Conservation (phyloP, 2,797 vertebrate species). For the Micropoecilia bifurca region DNA sequence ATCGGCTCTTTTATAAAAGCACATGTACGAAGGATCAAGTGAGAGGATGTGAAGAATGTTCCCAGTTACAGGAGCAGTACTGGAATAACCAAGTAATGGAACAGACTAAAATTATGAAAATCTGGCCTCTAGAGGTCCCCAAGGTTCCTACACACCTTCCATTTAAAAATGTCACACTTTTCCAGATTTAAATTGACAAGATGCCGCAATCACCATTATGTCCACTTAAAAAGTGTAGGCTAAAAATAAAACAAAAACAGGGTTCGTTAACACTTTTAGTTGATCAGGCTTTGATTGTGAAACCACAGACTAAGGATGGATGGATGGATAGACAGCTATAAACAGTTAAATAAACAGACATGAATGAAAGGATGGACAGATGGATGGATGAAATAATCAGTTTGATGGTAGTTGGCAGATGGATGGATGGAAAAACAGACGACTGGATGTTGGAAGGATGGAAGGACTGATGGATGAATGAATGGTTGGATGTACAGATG, state of each 20-base stretch:
- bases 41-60: not conserved
- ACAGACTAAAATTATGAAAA: slow-evolving; percentile 12
- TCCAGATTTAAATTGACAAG: not conserved
- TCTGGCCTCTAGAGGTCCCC: slow-evolving; percentile 52
- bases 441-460: not conserved
- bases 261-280: not conserved
- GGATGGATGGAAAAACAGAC: not conserved
- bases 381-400: not conserved
- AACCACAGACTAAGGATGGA: not conserved
- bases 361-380: not conserved
- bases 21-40: not conserved
- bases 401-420: not conserved
- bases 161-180: not conserved
- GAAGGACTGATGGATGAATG: not conserved
- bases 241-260: not conserved
- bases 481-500: not conserved
- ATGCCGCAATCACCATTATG: not conserved
- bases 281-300: not conserved
- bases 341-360: not conserved
- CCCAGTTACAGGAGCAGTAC: not conserved
- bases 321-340: not conserved
- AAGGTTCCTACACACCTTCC: not conserved
- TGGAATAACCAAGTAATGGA: slow-evolving; percentile 4
- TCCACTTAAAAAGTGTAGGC: not conserved
- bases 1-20: slow-evolving; percentile 12